Percentiles rank a stretch among this genome's conserved stretches.
Conservation (phyloP, 2,797 vertebrate genomes). For the Caiman crocodilus region DNA sequence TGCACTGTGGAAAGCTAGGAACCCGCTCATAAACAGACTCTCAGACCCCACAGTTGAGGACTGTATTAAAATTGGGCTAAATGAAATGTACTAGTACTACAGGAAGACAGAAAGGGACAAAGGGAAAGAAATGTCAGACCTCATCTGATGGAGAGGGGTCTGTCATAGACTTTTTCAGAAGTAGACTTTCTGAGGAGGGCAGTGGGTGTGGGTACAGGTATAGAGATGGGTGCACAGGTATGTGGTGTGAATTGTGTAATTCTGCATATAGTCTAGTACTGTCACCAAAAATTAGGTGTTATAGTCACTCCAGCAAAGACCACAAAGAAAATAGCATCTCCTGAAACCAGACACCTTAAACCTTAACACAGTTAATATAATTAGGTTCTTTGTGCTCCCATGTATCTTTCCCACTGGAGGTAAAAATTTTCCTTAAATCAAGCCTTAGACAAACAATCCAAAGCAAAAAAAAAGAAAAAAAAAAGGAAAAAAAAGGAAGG, state of each 20-base stretch:
- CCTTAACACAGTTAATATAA: not conserved
- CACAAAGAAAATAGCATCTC: not conserved
- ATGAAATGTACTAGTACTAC: no score
- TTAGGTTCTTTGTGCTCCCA: not conserved
- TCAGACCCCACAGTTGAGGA: no score
- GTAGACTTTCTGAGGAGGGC: no score
- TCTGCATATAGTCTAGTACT: not conserved
- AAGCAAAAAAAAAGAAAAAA: not conserved
- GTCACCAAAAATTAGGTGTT: not conserved
- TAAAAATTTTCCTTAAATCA: not conserved
- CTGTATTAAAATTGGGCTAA: no score
- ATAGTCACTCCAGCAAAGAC: not conserved
- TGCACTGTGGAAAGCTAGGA: no score
- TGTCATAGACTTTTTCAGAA: no score
- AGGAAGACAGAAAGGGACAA: no score
- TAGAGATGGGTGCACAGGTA: no score
- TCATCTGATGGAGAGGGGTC: no score
- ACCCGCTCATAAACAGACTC: no score
- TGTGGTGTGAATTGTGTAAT: not conserved
- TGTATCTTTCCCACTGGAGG: not conserved
- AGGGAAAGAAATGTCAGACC: no score
- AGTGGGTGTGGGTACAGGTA: no score
- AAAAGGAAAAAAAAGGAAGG: not conserved
- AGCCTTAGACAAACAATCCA: not conserved
- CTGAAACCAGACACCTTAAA: not conserved